Evolutionary conservation across 2,888 invertebrate genomes (phyloP).

Genomic region (Lepetodrilus schrolli): DNA sequence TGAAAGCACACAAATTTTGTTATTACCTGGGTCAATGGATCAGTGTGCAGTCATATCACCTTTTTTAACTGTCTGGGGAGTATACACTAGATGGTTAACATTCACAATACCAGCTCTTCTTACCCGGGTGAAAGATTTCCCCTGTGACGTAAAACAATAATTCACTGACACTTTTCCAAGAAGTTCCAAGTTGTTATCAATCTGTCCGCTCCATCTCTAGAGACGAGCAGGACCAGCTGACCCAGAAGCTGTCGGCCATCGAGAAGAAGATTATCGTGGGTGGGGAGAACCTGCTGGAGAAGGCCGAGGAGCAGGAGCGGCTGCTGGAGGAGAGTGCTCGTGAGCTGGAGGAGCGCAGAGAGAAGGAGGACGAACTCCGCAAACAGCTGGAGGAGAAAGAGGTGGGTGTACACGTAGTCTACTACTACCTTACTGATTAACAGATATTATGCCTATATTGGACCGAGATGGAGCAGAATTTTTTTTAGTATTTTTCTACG

Average conservation of each 20-base stretch:
- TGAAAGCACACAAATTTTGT: too few relatives aligned
- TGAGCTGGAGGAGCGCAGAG: conserved; percentile 78
- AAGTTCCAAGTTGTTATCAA: not conserved
- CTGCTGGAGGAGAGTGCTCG: conserved; percentile 89
- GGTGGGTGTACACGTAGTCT: too few relatives aligned
- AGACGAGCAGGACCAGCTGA: conserved; percentile 86
- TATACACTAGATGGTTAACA: too few relatives aligned
- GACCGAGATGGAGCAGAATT: too few relatives aligned
- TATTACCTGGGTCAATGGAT: too few relatives aligned
- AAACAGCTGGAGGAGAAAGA: conserved; percentile 91
- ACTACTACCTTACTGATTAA: too few relatives aligned
- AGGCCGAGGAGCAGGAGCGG: conserved; percentile 93
- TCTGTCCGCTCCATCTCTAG: too few relatives aligned
- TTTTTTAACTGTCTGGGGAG: too few relatives aligned
- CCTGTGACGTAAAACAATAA: not conserved
- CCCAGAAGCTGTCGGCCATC: conserved; percentile 87
- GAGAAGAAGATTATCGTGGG: conserved; percentile 98
- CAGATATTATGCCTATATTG: too few relatives aligned
- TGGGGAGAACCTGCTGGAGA: conserved; percentile 97
- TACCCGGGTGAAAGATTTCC: not conserved
- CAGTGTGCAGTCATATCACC: too few relatives aligned
- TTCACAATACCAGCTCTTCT: not conserved
- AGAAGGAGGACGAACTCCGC: conserved; percentile 87
- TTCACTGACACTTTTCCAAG: not conserved
- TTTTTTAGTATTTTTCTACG: too few relatives aligned